Evolutionary conservation across 2,888 invertebrate species (phyloP).

Genomic region (Dendrolimus houi): DNA sequence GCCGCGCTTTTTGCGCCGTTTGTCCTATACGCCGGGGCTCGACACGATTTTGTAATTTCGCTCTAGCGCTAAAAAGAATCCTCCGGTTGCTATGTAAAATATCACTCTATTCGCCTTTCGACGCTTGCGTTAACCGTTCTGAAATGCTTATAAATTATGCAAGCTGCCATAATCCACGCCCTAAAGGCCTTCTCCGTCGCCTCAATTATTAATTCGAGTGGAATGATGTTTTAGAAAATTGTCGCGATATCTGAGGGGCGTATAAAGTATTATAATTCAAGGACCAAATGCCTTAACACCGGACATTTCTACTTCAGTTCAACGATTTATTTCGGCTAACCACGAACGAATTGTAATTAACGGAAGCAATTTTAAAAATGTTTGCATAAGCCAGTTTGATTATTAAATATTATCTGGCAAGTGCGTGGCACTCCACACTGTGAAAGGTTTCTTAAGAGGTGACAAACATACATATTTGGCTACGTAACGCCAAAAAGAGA

Average conservation of each 20-base stretch:
- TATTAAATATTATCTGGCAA: too few relatives aligned
- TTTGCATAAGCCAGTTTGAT: too few relatives aligned
- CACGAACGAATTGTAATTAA: too few relatives aligned
- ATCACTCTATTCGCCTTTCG: slow-evolving; percentile 29
- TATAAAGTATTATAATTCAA: slow-evolving; percentile 2
- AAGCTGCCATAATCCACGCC: slow-evolving; percentile 71
- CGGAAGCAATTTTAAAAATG: too few relatives aligned
- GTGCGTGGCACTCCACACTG: too few relatives aligned
- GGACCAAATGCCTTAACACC: too few relatives aligned
- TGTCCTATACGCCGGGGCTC: slow-evolving; percentile 62
- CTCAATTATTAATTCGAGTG: slow-evolving; percentile 72
- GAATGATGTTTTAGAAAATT: slow-evolving; percentile 75
- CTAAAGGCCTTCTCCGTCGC: slow-evolving; percentile 68
- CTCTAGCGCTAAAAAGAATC: slow-evolving; percentile 18
- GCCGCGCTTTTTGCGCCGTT: slow-evolving; percentile 66
- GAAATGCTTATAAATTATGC: slow-evolving; percentile 71
- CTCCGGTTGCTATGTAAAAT: slow-evolving; percentile 11
- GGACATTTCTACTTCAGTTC: slow-evolving; percentile 55
- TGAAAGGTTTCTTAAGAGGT: too few relatives aligned
- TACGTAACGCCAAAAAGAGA: too few relatives aligned
- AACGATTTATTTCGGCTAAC: slow-evolving; percentile 26
- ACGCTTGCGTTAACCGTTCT: slow-evolving; percentile 49
- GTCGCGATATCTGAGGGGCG: slow-evolving; percentile 61
- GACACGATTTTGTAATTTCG: slow-evolving; percentile 53
- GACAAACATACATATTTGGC: too few relatives aligned